These are phyloP conservation scores for Thelaira solivaga DNA, from an alignment of 2,888 invertebrate genomes.

Conservation along the genomic window DNA sequence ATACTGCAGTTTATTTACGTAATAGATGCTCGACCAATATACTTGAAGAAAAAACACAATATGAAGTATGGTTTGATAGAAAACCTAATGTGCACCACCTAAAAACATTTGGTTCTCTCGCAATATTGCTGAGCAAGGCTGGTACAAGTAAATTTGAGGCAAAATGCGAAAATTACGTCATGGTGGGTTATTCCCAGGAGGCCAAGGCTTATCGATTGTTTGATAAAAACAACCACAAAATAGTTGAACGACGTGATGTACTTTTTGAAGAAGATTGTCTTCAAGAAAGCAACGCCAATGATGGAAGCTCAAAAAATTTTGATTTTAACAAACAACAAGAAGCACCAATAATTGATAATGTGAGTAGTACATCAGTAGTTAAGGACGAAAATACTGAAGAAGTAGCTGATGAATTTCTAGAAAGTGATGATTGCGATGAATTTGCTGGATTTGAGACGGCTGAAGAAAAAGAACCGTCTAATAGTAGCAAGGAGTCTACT, in stretches of 20 bases:
- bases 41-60: background rate
- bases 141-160: constrained; percentile 10
- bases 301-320: background rate
- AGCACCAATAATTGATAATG: too few relatives aligned
- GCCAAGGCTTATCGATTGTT: constrained; percentile 12
- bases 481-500: background rate
- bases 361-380: too few relatives aligned
- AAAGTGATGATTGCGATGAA: background rate
- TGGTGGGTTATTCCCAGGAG: background rate
- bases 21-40: background rate
- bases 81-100: background rate
- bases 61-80: background rate
- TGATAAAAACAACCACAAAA: background rate
- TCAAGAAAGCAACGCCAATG: background rate
- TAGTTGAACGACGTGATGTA: constrained; percentile 14
- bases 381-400: background rate
- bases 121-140: background rate
- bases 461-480: background rate
- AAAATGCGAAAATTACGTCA: constrained; percentile 7
- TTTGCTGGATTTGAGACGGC: constrained; percentile 11
- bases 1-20: background rate
- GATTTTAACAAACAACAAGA: background rate
- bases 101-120: background rate
- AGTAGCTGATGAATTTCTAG: background rate
- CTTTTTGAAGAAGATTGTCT: constrained; percentile 6